Evolutionary conservation across 2,888 invertebrate genomes (phyloP).

Genomic region (Nomada hirtipes): DNA sequence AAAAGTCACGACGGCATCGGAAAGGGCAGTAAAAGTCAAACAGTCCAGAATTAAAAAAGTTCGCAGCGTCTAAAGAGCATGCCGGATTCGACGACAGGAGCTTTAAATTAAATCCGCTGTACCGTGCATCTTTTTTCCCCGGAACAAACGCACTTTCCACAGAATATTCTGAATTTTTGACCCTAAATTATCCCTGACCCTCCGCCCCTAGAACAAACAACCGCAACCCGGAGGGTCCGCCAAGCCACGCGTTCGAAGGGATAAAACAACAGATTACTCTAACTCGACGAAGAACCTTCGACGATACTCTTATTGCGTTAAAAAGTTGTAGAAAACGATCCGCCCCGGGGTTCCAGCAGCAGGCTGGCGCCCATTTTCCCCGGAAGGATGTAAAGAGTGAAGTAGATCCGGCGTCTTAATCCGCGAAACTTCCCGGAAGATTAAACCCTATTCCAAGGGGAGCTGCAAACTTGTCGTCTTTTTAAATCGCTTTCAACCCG

Average conservation of each 20-base stretch:
- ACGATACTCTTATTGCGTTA: constrained; percentile 27
- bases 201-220: neutral
- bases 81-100: too few species aligned
- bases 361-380: neutral
- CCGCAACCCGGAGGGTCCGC: neutral
- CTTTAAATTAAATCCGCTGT: neutral
- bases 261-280: constrained; percentile 16
- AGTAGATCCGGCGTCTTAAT: constrained; percentile 42
- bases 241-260: neutral
- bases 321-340: constrained; percentile 26
- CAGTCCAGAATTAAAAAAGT: neutral
- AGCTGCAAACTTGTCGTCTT: constrained; percentile 62
- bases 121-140: neutral
- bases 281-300: neutral
- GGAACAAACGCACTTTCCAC: neutral
- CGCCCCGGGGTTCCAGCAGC: constrained; percentile 18
- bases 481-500: constrained; percentile 67
- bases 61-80: neutral
- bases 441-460: constrained; percentile 61
- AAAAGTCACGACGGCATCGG: constrained; percentile 1
- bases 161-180: neutral
- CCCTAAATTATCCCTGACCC: neutral
- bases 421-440: constrained; percentile 58
- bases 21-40: constrained; percentile 11
- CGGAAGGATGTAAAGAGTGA: neutral